A percentile compares a stretch with the other conserved stretches of the same genome.
These are phyloP conservation scores for Drosophila nigromelanica DNA, from an alignment of 1,140 invertebrate genomes.

Conservation along the genomic window DNA sequence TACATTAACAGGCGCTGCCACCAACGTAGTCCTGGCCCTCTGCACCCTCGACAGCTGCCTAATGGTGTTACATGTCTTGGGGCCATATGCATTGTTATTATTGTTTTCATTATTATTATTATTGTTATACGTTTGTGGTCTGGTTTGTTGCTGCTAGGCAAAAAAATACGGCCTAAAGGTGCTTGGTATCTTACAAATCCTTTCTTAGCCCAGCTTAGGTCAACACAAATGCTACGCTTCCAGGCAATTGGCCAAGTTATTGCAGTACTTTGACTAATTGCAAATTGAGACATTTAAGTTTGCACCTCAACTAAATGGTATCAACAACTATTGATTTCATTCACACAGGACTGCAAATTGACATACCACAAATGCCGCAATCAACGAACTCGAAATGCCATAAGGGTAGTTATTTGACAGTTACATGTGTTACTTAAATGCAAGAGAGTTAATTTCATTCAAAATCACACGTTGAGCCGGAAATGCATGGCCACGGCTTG, in stretches of 20 bases:
- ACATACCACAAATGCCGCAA: constrained; percentile 40
- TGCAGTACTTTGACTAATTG: constrained; percentile 43
- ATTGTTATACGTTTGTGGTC: constrained; percentile 8
- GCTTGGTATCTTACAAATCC: constrained; percentile 40
- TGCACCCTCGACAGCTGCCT: constrained; percentile 31
- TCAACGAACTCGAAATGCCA: not conserved
- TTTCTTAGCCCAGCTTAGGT: constrained; percentile 25
- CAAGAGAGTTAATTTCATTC: constrained; percentile 15
- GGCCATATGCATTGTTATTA: constrained; percentile 60
- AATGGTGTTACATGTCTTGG: constrained; percentile 72
- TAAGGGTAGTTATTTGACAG: constrained; percentile 22
- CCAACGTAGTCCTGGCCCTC: constrained; percentile 7
- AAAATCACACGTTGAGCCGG: constrained; percentile 39
- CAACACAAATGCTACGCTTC: constrained; percentile 21
- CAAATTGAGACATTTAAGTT: constrained; percentile 30
- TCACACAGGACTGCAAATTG: constrained; percentile 39
- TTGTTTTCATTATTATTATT: constrained; percentile 12
- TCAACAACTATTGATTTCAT: constrained; percentile 4
- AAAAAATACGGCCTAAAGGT: constrained; percentile 24
- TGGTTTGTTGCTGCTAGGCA: constrained; percentile 7
- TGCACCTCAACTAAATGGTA: not conserved
- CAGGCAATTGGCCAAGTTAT: constrained; percentile 24
- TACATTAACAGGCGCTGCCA: constrained; percentile 63
- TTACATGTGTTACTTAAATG: constrained; percentile 62
- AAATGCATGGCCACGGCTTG: constrained; percentile 60